Evolutionary conservation across 2,888 invertebrate genomes (phyloP).

Genomic region (Bedellia somnulentella): DNA sequence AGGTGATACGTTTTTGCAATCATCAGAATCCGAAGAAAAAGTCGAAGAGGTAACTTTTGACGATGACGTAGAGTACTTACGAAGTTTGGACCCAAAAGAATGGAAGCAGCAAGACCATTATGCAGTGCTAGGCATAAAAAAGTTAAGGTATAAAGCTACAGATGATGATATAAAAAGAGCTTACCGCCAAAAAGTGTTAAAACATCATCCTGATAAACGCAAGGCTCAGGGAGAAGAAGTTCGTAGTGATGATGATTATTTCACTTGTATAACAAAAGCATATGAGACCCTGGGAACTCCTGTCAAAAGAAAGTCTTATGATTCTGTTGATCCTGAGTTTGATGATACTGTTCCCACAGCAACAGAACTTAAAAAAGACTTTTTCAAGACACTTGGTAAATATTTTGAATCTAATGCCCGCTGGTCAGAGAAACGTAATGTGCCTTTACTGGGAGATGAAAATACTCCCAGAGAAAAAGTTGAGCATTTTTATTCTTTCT

Average conservation of each 20-base stretch:
- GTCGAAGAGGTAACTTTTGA: conserved; percentile 50
- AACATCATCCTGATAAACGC: conserved; percentile 98
- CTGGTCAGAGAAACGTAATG: conserved; percentile 89
- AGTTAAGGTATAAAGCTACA: conserved; percentile 80
- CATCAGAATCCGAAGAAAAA: conserved; percentile 41
- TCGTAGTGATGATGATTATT: conserved; percentile 92
- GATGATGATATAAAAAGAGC: conserved; percentile 93
- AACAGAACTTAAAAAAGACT: conserved; percentile 71
- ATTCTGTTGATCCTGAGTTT: conserved; percentile 94
- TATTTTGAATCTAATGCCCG: conserved; percentile 79
- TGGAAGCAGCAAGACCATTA: conserved; percentile 99
- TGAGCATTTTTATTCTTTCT: conserved; percentile 93
- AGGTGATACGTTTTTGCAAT: conserved; percentile 39
- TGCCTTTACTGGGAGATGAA: conserved; percentile 81
- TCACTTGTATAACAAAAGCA: conserved; percentile 97
- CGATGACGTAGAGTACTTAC: conserved; percentile 80
- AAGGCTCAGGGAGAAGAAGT: conserved; percentile 88
- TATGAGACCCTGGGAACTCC: conserved; percentile 87
- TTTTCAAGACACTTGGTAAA: conserved; percentile 68
- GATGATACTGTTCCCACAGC: conserved; percentile 84
- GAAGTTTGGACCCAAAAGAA: conserved; percentile 90
- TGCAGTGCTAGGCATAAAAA: conserved; percentile 87
- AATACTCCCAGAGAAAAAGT: conserved; percentile 81
- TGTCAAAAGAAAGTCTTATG: conserved; percentile 84
- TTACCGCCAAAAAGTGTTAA: conserved; percentile 75